Conservation (phyloP, 2,888 invertebrate species). For the Arge pagana region DNA sequence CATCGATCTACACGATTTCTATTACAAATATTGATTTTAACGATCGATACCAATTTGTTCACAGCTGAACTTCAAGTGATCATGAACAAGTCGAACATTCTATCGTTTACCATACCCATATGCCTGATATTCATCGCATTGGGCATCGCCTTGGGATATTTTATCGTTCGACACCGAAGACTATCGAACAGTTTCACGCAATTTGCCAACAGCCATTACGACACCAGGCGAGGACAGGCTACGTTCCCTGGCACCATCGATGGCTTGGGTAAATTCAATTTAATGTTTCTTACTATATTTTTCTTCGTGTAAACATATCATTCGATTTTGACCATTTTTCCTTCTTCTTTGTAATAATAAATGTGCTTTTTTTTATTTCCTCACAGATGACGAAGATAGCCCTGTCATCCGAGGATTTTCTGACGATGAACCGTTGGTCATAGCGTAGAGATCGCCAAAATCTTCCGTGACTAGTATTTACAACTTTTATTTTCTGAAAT, state of each 20-base stretch:
- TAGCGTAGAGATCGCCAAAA: constrained; percentile 67
- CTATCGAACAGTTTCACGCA: constrained; percentile 78
- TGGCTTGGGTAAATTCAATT: constrained; percentile 66
- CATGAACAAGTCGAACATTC: constrained; percentile 51
- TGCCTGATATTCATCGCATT: constrained; percentile 63
- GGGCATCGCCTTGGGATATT: constrained; percentile 66
- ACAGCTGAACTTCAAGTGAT: constrained; percentile 37
- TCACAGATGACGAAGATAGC: constrained; percentile 79
- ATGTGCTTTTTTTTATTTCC: not conserved
- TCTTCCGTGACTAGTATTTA: constrained; percentile 7
- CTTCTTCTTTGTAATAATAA: not conserved
- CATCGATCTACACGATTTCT: too few relatives aligned
- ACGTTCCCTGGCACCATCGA: constrained; percentile 73
- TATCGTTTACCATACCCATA: constrained; percentile 63
- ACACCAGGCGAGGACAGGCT: constrained; percentile 83
- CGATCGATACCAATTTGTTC: not conserved
- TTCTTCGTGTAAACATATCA: not conserved
- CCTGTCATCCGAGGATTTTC: constrained; percentile 91
- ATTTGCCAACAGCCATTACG: constrained; percentile 84
- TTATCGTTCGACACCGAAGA: constrained; percentile 71
- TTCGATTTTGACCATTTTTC: not conserved
- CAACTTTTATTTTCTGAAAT: constrained; percentile 26
- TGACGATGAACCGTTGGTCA: constrained; percentile 91
- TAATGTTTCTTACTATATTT: not conserved
- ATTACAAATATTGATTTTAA: too few relatives aligned